Conservation (phyloP, 1,140 invertebrate species). For the Zaprionus tsacasi region DNA sequence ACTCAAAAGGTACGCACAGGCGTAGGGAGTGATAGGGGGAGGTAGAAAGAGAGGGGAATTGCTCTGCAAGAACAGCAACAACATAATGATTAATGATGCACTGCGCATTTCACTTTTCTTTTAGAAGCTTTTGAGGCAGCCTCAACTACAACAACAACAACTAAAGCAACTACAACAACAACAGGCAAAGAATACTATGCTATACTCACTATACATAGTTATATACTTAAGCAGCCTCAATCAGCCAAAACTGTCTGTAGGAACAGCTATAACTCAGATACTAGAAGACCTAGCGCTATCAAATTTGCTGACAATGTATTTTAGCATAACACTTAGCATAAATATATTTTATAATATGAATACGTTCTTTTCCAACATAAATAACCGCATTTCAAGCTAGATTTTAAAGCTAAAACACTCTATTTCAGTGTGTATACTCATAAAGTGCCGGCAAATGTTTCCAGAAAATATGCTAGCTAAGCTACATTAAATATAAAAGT, state of each 20-base stretch:
- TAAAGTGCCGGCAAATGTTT: accelerated
- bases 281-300: accelerated
- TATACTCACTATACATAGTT: background rate
- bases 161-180: conserved; percentile 39
- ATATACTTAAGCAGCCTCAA: background rate
- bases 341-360: background rate
- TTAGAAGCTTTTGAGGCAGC: conserved; percentile 7
- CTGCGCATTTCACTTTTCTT: conserved; percentile 64
- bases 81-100: conserved; percentile 79
- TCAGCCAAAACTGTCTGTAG: background rate
- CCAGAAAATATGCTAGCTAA: background rate
- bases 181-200: conserved; percentile 11
- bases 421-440: background rate
- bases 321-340: background rate
- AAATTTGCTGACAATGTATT: background rate
- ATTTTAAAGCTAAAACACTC: background rate
- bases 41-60: background rate
- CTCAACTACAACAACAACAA: conserved; percentile 24
- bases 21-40: background rate
- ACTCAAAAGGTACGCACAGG: conserved; percentile 20
- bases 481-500: background rate
- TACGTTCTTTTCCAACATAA: background rate
- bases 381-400: background rate
- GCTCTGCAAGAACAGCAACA: conserved; percentile 71
- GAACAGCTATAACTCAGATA: background rate